phyloP scores from a whole-genome alignment of 1,140 invertebrate species.

The Rhizoglyphus robini region DNA sequence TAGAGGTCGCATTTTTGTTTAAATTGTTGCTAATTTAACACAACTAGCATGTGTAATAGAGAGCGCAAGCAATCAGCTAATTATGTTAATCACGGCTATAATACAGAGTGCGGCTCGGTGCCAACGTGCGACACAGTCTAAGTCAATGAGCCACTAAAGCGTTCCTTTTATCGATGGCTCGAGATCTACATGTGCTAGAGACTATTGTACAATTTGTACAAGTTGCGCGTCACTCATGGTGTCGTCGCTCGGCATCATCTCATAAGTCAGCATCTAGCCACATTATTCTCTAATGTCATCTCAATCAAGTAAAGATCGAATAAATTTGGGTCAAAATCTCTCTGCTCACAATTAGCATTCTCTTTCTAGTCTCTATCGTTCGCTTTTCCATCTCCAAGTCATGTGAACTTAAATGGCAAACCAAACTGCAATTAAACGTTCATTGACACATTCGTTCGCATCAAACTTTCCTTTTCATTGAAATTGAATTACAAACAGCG shows the following conservation, averaged over 20 bases:
- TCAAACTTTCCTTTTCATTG: slow-evolving; percentile 12
- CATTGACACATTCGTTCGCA: slow-evolving; percentile 11
- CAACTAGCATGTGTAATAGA: too few species aligned
- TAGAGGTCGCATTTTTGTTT: background rate
- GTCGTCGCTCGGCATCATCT: too few species aligned
- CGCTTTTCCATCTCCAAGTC: background rate
- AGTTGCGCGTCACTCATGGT: too few species aligned
- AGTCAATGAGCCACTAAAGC: too few species aligned
- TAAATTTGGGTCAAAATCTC: slow-evolving; percentile 10
- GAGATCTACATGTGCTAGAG: too few species aligned
- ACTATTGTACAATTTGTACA: too few species aligned
- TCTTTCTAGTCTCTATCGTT: background rate
- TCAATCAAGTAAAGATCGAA: background rate
- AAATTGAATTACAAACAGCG: background rate
- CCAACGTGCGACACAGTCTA: too few species aligned
- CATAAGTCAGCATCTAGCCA: too few species aligned
- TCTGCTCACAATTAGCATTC: slow-evolving; percentile 7
- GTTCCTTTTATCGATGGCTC: too few species aligned
- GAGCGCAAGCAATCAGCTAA: too few species aligned
- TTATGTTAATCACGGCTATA: too few species aligned
- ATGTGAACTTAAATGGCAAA: background rate
- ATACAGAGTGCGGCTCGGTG: too few species aligned
- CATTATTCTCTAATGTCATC: background rate
- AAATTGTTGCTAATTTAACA: background rate
- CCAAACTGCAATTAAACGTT: background rate